Conservation (phyloP, 2,797 vertebrate genomes). For the Eulemur albifrons region DNA sequence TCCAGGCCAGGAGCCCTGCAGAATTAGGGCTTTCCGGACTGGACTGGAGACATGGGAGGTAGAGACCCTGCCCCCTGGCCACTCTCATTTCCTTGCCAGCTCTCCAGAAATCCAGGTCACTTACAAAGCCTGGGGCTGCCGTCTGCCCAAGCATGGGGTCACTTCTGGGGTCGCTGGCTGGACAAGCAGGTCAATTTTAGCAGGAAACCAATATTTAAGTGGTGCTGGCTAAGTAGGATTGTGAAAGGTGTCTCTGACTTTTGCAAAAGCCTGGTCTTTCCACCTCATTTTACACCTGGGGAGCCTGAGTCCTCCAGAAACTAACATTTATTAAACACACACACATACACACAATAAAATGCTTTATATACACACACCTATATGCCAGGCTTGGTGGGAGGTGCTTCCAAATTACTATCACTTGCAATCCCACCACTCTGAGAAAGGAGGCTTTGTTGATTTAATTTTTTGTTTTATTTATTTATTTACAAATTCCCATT, state of each 20-base stretch:
- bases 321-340: not conserved
- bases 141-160: constrained; percentile 55
- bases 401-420: not conserved
- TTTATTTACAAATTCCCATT: not conserved
- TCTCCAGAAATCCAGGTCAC: constrained; percentile 58
- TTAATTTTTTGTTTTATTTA: not conserved
- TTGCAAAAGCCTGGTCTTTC: not conserved
- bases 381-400: not conserved
- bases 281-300: not conserved
- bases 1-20: constrained; percentile 52
- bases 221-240: not conserved
- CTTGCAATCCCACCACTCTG: not conserved
- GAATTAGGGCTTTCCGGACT: constrained; percentile 65
- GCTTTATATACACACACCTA: not conserved
- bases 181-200: constrained; percentile 73
- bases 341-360: not conserved
- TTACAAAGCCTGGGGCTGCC: constrained; percentile 65
- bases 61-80: not conserved
- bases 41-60: not conserved
- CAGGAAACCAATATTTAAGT: constrained; percentile 64
- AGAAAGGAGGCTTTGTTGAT: not conserved
- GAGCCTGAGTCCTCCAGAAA: not conserved
- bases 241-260: not conserved
- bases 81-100: constrained; percentile 62
- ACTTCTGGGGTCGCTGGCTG: constrained; percentile 68